These are phyloP conservation scores for Loripinus fragilis DNA, from an alignment of 2,888 invertebrate species.

Conservation along the genomic window DNA sequence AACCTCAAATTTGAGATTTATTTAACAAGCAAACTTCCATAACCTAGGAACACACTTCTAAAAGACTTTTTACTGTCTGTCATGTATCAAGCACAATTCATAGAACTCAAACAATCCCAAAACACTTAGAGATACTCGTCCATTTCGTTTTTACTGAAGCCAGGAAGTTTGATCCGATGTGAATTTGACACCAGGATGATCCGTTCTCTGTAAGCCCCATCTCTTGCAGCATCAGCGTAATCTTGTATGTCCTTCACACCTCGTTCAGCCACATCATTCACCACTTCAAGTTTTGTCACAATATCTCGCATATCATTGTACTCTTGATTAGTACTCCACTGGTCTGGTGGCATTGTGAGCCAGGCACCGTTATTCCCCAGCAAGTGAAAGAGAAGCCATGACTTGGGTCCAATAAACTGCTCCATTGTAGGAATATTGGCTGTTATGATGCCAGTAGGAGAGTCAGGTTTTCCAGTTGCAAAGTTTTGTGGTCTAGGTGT, in stretches of 20 bases:
- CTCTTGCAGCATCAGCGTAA: neutral
- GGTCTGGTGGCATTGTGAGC: neutral
- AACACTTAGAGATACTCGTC: neutral
- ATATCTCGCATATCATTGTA: neutral
- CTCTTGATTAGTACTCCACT: neutral
- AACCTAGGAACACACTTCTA: no score
- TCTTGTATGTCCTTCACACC: no score
- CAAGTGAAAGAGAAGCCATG: neutral
- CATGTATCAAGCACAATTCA: no score
- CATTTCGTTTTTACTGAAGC: neutral
- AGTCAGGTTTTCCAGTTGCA: no score
- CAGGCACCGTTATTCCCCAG: neutral
- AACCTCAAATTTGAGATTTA: no score
- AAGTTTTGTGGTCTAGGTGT: neutral
- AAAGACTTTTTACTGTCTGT: no score
- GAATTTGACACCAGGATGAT: neutral
- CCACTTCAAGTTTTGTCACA: neutral
- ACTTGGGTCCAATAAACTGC: neutral
- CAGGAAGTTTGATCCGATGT: neutral
- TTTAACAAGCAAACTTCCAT: no score
- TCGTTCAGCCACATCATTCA: neutral
- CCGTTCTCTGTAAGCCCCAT: neutral
- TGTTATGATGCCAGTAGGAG: no score
- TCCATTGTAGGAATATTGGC: neutral
- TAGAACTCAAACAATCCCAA: no score